Conservation (phyloP, 1,140 invertebrate genomes). For the Tenebrio molitor region DNA sequence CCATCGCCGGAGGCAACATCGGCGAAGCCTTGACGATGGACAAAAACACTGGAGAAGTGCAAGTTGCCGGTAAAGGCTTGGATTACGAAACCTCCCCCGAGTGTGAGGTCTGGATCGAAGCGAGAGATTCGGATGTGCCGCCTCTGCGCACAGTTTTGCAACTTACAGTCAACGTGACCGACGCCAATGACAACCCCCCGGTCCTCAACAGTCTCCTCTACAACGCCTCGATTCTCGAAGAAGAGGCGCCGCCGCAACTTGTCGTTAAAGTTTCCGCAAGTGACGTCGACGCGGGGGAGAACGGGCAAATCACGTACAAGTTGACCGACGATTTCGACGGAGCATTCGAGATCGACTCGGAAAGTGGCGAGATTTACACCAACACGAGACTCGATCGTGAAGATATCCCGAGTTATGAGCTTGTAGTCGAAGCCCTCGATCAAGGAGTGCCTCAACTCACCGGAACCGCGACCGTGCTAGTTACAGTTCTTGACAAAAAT, state of each 20-base stretch:
- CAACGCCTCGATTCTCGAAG: slow-evolving; percentile 87
- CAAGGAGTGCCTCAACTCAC: slow-evolving; percentile 86
- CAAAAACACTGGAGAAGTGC: slow-evolving; percentile 82
- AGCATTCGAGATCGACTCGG: slow-evolving; percentile 84
- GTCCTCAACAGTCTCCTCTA: slow-evolving; percentile 85
- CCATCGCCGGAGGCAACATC: slow-evolving; percentile 92
- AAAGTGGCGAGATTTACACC: slow-evolving; percentile 89
- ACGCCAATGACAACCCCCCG: slow-evolving; percentile 93
- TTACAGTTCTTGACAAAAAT: slow-evolving; percentile 92
- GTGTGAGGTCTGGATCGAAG: slow-evolving; percentile 95
- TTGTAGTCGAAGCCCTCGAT: slow-evolving; percentile 90
- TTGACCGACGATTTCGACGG: slow-evolving; percentile 82
- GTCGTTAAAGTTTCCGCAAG: slow-evolving; percentile 85
- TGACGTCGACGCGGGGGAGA: slow-evolving; percentile 89
- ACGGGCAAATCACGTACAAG: slow-evolving; percentile 86
- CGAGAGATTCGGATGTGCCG: slow-evolving; percentile 86
- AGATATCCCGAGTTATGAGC: slow-evolving; percentile 83
- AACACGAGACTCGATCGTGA: slow-evolving; percentile 92
- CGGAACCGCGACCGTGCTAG: slow-evolving; percentile 86
- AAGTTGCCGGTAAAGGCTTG: slow-evolving; percentile 81
- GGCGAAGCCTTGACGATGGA: slow-evolving; percentile 88
- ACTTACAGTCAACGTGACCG: slow-evolving; percentile 88
- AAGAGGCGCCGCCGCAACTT: slow-evolving; percentile 83
- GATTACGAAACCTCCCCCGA: slow-evolving; percentile 89
- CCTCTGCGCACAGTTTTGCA: slow-evolving; percentile 82